Percentiles rank a stretch among this genome's conserved stretches.
Evolutionary conservation across 2,113 vertebrate genomes (phyloP).

Genomic region (Dasypus novemcinctus): DNA sequence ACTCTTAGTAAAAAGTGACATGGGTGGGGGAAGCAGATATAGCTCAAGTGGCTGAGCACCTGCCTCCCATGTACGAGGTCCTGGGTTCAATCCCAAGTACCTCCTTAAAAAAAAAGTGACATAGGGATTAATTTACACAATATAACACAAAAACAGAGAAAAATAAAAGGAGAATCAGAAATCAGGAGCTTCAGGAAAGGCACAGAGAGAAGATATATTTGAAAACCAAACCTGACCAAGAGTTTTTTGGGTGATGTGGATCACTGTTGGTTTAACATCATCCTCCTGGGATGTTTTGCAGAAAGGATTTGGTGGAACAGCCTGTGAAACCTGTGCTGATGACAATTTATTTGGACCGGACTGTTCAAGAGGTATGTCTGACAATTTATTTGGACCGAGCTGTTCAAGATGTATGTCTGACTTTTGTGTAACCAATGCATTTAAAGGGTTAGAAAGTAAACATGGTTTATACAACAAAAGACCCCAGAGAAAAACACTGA

Average conservation of each 20-base stretch:
- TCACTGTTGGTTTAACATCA: background rate
- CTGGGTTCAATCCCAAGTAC: too few relatives aligned
- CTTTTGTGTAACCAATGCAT: background rate
- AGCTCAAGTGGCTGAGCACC: too few relatives aligned
- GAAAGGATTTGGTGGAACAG: slow-evolving; percentile 89
- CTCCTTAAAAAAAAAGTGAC: background rate
- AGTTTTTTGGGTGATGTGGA: accelerated
- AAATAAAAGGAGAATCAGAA: background rate
- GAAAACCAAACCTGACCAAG: background rate
- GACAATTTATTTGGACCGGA: slow-evolving; percentile 87
- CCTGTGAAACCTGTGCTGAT: slow-evolving; percentile 91
- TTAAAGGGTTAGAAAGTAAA: background rate
- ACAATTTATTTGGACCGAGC: slow-evolving; percentile 85
- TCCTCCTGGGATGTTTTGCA: slow-evolving; percentile 68
- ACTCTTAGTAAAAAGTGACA: background rate
- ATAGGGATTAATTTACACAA: background rate
- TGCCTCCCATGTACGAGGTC: too few relatives aligned
- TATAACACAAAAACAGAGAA: background rate
- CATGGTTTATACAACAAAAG: background rate
- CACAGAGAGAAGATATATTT: background rate
- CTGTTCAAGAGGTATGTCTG: slow-evolving; percentile 88
- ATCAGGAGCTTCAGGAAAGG: background rate
- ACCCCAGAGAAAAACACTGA: background rate
- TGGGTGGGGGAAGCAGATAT: too few relatives aligned
- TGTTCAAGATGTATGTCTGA: slow-evolving; percentile 88